Conservation (phyloP, 2,888 invertebrate species). For the Ptilodon capucinus region DNA sequence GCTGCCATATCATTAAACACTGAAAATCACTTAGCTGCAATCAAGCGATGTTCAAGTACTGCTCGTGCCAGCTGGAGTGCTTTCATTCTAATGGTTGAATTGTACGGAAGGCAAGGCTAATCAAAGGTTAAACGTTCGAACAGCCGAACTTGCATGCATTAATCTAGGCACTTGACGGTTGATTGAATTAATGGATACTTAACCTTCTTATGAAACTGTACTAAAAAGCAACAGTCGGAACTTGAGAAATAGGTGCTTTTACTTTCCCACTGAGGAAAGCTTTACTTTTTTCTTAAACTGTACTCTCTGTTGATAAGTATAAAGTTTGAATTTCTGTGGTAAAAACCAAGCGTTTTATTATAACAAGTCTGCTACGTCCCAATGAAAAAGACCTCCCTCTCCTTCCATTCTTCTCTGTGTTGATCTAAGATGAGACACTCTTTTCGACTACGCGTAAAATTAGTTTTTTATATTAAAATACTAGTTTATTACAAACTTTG, state of each 20-base stretch:
- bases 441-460: too few relatives aligned
- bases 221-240: not conserved
- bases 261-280: too few relatives aligned
- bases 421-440: too few relatives aligned
- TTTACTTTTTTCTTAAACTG: too few relatives aligned
- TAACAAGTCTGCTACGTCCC: too few relatives aligned
- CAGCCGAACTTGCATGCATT: slow-evolving; percentile 30
- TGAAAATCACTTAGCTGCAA: slow-evolving; percentile 5
- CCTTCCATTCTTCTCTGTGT: too few relatives aligned
- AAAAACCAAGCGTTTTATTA: too few relatives aligned
- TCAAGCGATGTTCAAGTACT: not conserved
- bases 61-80: slow-evolving; percentile 1
- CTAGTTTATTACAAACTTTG: too few relatives aligned
- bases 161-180: slow-evolving; percentile 21
- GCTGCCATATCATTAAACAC: not conserved
- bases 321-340: too few relatives aligned
- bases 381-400: too few relatives aligned
- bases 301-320: too few relatives aligned
- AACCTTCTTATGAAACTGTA: slow-evolving; percentile 18
- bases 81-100: slow-evolving; percentile 7
- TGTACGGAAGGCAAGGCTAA: slow-evolving; percentile 23
- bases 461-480: too few relatives aligned
- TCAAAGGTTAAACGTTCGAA: slow-evolving; percentile 33
- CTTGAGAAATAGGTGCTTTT: not conserved
- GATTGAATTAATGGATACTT: slow-evolving; percentile 28